phyloP scores from a whole-genome alignment of 1,140 invertebrate species.

The Platorchestia sp. region DNA sequence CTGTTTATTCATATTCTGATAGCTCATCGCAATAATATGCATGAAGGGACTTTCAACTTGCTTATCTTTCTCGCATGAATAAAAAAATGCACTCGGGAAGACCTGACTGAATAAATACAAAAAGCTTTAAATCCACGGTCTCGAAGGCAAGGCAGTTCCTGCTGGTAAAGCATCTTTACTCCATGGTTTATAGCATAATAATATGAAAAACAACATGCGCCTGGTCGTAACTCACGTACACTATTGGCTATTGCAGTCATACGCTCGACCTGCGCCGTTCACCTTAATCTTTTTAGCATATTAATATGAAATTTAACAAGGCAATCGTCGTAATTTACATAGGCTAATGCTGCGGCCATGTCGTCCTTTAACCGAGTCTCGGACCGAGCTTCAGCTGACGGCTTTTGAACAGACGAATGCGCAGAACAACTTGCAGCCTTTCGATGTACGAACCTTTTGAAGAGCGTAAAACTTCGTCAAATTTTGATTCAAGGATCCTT shows the following conservation, averaged over 20 bases:
- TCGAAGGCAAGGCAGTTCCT: constrained; percentile 21
- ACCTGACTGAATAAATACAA: constrained; percentile 17
- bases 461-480: neutral
- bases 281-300: constrained; percentile 56
- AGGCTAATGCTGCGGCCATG: constrained; percentile 33
- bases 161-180: constrained; percentile 36
- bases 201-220: constrained; percentile 54
- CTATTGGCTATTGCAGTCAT: constrained; percentile 55
- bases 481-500: neutral
- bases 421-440: neutral
- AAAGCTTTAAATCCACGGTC: constrained; percentile 13
- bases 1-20: neutral
- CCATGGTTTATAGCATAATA: constrained; percentile 53
- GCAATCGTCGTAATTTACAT: constrained; percentile 55
- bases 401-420: neutral
- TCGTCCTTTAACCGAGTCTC: constrained; percentile 14
- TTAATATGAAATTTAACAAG: constrained; percentile 56
- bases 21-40: neutral
- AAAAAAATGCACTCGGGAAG: constrained; percentile 11
- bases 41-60: neutral
- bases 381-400: neutral
- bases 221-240: constrained; percentile 44
- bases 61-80: constrained; percentile 39
- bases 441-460: neutral
- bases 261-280: constrained; percentile 35